Evolutionary conservation across 1,140 invertebrate genomes (phyloP), one percentile per base, ranked within the genome.

Genomic region (Pemphigus obesinymphae): DNA sequence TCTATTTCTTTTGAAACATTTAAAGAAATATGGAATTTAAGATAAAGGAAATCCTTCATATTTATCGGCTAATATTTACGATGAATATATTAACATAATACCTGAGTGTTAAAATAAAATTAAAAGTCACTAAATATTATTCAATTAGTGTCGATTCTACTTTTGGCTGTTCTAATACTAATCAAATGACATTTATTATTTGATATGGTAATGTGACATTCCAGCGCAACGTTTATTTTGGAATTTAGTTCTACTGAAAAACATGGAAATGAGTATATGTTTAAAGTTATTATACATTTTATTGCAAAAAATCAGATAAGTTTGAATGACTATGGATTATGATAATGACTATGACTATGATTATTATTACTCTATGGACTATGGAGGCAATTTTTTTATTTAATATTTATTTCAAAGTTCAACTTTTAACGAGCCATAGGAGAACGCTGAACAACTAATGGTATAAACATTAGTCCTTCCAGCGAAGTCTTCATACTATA

Each of bases 271-370:
- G 68, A 70, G 37, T 70, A 37, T 40, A 45, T 70, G 34, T 40
- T 45, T 20, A 29, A 72, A 58, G 26, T 17, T 53, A 40, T 82
- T 40, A 11, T 82, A 68, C 17, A 43, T 66, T 45, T 29, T 50
- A 23, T 82, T 37, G 20, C 58, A 72, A 45, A 31, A 48, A 61
- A 53, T 75, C 37, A 72, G 40, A 31, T 83, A 23, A 55, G 82
- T 72, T 58, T 78, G 45, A 17, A 26, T 11, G 11, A 76, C 34
- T 76, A 26, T 72, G 23, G 85, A 55, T 8, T 87, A 87, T 82
- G 78, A 81, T 29, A 66, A 66, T 23, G 55, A n/a, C n/a, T 20
- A 20, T 37, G 13, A 81, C 63, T 45, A 40, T 40, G 37, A n/a
- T n/a, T n/a, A n/a, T n/a, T n/a, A n/a, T n/a, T n/a, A n/a, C n/a